phyloP scores from a whole-genome alignment of 2,113 vertebrate genomes.

The Erinaceus europaeus region DNA sequence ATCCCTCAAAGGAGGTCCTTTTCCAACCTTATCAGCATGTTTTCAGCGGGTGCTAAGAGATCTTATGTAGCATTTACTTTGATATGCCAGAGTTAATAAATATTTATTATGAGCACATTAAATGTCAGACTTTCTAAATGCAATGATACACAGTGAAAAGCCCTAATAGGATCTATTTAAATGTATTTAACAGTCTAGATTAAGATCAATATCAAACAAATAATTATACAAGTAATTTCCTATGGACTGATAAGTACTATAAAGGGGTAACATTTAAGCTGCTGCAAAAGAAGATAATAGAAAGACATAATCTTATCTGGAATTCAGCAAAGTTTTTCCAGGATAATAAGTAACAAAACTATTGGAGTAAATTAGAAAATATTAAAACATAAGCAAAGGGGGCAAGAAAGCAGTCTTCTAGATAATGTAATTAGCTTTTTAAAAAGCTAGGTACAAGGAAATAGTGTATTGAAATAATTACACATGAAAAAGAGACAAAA shows the following conservation, averaged over 20 bases:
- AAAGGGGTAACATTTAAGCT: neutral
- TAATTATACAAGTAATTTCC: neutral
- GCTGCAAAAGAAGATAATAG: neutral
- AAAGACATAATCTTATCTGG: neutral
- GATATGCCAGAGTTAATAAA: constrained; percentile 6
- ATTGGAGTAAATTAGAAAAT: neutral
- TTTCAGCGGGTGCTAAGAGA: neutral
- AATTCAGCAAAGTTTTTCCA: neutral
- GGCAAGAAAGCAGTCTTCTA: neutral
- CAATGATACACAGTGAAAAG: neutral
- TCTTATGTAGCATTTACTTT: neutral
- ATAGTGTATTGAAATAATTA: neutral
- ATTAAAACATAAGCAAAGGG: neutral
- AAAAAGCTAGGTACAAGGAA: neutral
- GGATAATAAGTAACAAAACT: neutral
- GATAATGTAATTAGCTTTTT: neutral
- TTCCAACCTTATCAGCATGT: no score
- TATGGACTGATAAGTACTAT: neutral
- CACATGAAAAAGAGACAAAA: neutral
- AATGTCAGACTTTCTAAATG: neutral
- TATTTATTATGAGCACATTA: neutral
- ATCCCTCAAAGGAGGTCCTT: no score
- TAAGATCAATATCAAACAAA: neutral
- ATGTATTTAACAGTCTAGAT: neutral
- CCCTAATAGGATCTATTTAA: neutral